Evolutionary conservation across 2,797 vertebrate genomes (phyloP), one percentile per base, ranked within the genome.

Genomic region (Champsocephalus gunnari): DNA sequence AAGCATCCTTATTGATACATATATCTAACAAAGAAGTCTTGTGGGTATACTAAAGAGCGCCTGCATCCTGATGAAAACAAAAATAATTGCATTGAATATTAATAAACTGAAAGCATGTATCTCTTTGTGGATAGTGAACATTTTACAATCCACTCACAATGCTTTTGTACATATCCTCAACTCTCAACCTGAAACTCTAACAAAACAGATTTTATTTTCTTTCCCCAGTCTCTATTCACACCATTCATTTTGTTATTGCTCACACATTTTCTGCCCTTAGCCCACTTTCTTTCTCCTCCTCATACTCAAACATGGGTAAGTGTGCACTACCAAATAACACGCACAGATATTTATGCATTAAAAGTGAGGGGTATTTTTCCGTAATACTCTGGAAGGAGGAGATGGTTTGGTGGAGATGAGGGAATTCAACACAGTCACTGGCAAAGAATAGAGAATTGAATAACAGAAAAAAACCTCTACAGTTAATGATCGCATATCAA

Each of bases 401-500:
- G 73, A 55, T 55, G 64, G 57, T 73, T 62, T 71, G 75, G 45
- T 69, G 73, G 56, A 76, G 70, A 80, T 74, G 50, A 73, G 66
- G 32, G 61, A 80, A 74, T 79, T 81, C 73, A 73, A 41, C 66
- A 69, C 69, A 75, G 63, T 63, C 48, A 10, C 68, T 71, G 73
- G 53, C 9, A 66, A 51, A 70, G 72, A 47, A 69, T 49, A 67
- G 56, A 72, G 44, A 56, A 55, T 72, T n/a, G 9, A 65, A 77
- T 80, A 41, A 44, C 41, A 54, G 75, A 9, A 59, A 58, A 57
- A 75, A 80, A 60, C 0, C 57, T 58, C 71, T 34, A 34, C 57
- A 74, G 63, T 78, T 70, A 47, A 74, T 83, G 71, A 10, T 41
- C 69, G 59, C 63, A 75, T 80, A 80, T 87, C 68, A 86, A 44